Evolutionary conservation across 2,888 invertebrate genomes (phyloP), one percentile per base, ranked within the genome.

Genomic region (Marasmarcha lunaedactyla): DNA sequence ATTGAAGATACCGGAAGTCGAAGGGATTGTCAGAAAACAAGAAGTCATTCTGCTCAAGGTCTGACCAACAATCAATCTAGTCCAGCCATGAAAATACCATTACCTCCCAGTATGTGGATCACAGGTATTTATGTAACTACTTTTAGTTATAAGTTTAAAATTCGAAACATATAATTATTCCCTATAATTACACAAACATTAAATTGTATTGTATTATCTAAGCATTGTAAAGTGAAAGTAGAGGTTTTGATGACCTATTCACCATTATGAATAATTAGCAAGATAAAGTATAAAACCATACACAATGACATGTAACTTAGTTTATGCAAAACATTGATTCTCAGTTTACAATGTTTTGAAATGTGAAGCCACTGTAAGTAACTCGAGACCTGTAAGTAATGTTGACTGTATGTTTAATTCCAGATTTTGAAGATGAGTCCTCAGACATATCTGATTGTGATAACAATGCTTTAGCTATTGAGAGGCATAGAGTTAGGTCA

Each of bases 51-150:
- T 39, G 76, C 70, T 50, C 81, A 83, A 71, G 78, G 73, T 57
- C 65, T 78, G 42, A 55, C 67, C 26, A 61, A 59, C 51, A 59
- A 60, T 49, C 46, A 67, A 52, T 62, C 63, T 44, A 76, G 68
- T 57, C 61, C 77, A 51, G 59, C 69, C 37, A 66, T 79, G 64
- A 83, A 78, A 67, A 78, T 84, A 68, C 84, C 84, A 56, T 34
- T 83, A 55, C 84, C 84, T 46, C 84, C 84, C 51, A 71, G 77
- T 56, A 60, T 76, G 52, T 81, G 78, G 77, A 72, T 78, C 44
- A 78, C 81, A 67, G 84, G 84, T 79, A 56, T 20, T 20, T 20
- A 20, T 65, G 55, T 46, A 43, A 47, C 42, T 45, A 51, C 48
- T 11, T 11, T 7, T 11, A 11, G 30, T 30, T 30, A 30, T 20